phyloP scores from a whole-genome alignment of 2,113 vertebrate species.

The Chrysochloris asiatica region DNA sequence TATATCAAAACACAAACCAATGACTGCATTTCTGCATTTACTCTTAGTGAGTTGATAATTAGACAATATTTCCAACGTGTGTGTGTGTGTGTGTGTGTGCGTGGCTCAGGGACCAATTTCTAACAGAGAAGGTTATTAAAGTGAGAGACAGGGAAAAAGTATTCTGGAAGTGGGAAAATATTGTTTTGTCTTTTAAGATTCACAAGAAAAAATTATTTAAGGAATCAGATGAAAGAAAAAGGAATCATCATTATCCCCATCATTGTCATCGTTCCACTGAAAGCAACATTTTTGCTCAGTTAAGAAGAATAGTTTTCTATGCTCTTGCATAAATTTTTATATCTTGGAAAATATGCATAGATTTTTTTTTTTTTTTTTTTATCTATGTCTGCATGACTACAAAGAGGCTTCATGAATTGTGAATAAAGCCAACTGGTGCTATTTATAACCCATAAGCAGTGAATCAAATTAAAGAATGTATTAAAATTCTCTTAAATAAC shows the following conservation, averaged over 20 bases:
- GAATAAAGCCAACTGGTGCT: constrained; percentile 11
- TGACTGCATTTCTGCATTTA: background rate
- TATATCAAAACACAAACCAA: background rate
- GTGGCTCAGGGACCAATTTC: background rate
- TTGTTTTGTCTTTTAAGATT: background rate
- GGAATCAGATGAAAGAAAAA: background rate
- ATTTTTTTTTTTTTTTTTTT: background rate
- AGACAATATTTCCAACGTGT: background rate
- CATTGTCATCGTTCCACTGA: background rate
- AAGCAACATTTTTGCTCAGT: background rate
- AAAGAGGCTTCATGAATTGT: constrained; percentile 8
- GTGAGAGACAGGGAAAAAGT: background rate
- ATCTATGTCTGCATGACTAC: background rate
- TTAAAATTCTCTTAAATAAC: background rate
- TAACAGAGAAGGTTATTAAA: background rate
- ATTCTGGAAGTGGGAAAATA: background rate
- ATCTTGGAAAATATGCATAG: background rate
- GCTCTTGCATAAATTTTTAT: background rate
- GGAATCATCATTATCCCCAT: background rate
- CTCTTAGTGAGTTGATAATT: background rate
- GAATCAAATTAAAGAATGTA: constrained; percentile 31
- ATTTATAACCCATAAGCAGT: constrained; percentile 9
- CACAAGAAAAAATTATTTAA: background rate
- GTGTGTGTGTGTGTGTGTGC: too few species aligned
- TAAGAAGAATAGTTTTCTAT: background rate